A percentile compares a stretch with the other conserved stretches of the same genome.
Evolutionary conservation across 2,888 invertebrate species (phyloP).

Genomic region (Hartigia nigra): DNA sequence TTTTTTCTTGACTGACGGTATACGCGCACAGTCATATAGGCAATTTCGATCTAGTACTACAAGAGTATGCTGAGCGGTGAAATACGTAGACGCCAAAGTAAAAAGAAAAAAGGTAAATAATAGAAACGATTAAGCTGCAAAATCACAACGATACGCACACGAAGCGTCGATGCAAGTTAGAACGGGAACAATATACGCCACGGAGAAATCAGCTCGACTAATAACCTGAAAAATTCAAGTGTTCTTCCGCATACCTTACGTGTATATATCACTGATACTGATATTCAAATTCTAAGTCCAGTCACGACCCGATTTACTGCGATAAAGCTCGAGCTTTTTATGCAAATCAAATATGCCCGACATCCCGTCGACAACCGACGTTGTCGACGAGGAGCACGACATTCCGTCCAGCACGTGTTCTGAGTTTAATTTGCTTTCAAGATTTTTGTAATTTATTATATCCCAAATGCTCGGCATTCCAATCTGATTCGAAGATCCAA

Average conservation of each 20-base stretch:
- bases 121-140: background rate
- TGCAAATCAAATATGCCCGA: background rate
- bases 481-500: background rate
- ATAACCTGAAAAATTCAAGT: background rate
- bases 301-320: background rate
- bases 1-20: background rate
- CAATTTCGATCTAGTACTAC: background rate
- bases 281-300: background rate
- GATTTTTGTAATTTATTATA: background rate
- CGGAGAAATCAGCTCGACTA: background rate
- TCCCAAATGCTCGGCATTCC: background rate
- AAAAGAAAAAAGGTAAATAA: background rate
- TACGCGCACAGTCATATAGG: background rate
- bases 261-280: background rate
- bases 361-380: background rate
- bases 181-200: background rate
- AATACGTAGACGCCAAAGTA: background rate
- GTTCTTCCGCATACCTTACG: background rate
- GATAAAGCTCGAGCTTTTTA: background rate
- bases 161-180: no score
- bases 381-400: background rate
- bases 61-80: background rate
- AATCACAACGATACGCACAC: background rate
- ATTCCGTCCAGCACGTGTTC: background rate
- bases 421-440: background rate